phyloP scores from a whole-genome alignment of 1,140 invertebrate species.

The Plutomurus gul region DNA sequence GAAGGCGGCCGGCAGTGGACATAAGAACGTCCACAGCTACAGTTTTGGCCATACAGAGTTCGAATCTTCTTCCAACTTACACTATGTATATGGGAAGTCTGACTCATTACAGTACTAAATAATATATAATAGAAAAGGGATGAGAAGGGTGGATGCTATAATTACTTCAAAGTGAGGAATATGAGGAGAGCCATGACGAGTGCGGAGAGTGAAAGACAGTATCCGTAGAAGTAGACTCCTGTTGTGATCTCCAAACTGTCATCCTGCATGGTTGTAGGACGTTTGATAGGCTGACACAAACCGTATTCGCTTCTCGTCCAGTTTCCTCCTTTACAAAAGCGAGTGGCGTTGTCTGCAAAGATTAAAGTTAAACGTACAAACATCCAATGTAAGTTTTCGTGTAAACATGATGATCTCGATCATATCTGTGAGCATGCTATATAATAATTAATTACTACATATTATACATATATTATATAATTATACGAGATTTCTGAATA shows the following conservation, averaged over 20 bases:
- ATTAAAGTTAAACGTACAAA: neutral
- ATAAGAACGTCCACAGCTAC: too few relatives aligned
- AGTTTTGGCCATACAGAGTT: too few relatives aligned
- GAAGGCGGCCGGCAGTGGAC: too few relatives aligned
- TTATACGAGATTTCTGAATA: too few relatives aligned
- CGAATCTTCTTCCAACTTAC: too few relatives aligned
- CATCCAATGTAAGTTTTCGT: too few relatives aligned
- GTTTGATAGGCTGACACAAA: neutral
- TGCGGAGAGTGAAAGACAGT: slow-evolving; percentile 68
- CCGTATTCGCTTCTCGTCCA: slow-evolving; percentile 32
- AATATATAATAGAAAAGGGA: neutral
- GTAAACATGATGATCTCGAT: too few relatives aligned
- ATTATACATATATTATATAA: too few relatives aligned
- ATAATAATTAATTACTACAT: too few relatives aligned
- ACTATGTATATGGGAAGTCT: neutral
- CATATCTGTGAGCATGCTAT: too few relatives aligned
- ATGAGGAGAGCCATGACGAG: slow-evolving; percentile 75
- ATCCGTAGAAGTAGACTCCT: slow-evolving; percentile 49
- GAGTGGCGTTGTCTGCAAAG: slow-evolving; percentile 37
- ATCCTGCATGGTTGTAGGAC: neutral
- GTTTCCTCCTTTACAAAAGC: slow-evolving; percentile 39
- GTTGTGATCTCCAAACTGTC: slow-evolving; percentile 37
- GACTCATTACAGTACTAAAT: neutral
- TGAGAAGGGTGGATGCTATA: neutral
- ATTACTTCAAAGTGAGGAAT: slow-evolving; percentile 84